Conservation (phyloP, 1,140 invertebrate genomes). For the Zaprionus vittiger region DNA sequence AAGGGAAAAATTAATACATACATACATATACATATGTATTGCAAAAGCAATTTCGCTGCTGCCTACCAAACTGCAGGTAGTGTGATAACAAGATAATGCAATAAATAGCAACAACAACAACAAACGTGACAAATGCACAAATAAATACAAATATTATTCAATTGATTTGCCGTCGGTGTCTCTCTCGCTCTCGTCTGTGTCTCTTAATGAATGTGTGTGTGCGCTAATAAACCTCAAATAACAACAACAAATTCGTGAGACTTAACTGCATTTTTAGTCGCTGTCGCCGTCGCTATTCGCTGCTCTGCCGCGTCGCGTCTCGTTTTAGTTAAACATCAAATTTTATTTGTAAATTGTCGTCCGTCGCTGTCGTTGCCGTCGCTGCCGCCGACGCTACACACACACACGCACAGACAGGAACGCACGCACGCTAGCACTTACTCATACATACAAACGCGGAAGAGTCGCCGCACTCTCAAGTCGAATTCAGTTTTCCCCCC, state of each 20-base stretch:
- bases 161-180: slow-evolving; percentile 46
- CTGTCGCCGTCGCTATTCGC: slow-evolving; percentile 21
- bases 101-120: slow-evolving; percentile 31
- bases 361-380: slow-evolving; percentile 24
- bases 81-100: slow-evolving; percentile 73
- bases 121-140: slow-evolving; percentile 72
- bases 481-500: slow-evolving; percentile 32
- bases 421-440: slow-evolving; percentile 20
- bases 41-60: slow-evolving; percentile 38
- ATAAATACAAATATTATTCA: slow-evolving; percentile 37
- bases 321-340: slow-evolving; percentile 37
- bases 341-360: slow-evolving; percentile 41
- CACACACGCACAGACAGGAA: slow-evolving; percentile 4
- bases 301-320: slow-evolving; percentile 22
- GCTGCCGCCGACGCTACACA: slow-evolving; percentile 23
- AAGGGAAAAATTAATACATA: slow-evolving; percentile 44
- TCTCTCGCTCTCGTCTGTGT: slow-evolving; percentile 13
- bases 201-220: slow-evolving; percentile 36
- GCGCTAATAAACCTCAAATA: slow-evolving; percentile 50
- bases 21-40: slow-evolving; percentile 44
- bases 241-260: slow-evolving; percentile 48
- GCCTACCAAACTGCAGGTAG: slow-evolving; percentile 36
- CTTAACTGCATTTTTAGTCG: slow-evolving; percentile 47
- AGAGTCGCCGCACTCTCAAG: slow-evolving; percentile 42
- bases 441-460: slow-evolving; percentile 58